Conservation (phyloP, 2,888 invertebrate species). For the Cartodere bifasciata region DNA sequence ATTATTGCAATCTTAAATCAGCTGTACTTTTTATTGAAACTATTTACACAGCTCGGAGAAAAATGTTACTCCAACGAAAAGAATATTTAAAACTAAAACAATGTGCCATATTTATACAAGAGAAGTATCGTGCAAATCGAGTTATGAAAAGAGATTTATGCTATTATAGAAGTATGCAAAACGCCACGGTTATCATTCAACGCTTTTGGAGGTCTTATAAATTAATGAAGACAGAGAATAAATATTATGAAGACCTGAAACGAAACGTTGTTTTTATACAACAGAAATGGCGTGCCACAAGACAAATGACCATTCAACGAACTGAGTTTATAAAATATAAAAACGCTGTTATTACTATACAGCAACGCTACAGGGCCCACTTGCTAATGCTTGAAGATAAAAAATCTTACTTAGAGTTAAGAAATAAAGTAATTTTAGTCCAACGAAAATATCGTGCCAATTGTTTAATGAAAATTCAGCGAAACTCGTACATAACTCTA, state of each 20-base stretch:
- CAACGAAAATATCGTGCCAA: constrained; percentile 28
- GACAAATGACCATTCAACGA: constrained; percentile 24
- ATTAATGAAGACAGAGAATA: constrained; percentile 14
- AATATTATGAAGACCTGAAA: constrained; percentile 9
- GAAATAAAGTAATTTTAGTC: constrained; percentile 15
- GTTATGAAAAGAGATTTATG: too few species aligned
- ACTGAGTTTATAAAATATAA: constrained; percentile 13
- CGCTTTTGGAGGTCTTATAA: constrained; percentile 27
- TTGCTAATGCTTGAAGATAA: constrained; percentile 5
- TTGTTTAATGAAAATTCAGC: constrained; percentile 13
- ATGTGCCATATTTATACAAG: constrained; percentile 37
- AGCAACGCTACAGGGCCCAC: constrained; percentile 26
- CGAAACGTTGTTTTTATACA: constrained; percentile 35
- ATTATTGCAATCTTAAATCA: constrained; percentile 32
- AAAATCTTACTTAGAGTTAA: constrained; percentile 7
- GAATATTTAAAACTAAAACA: constrained; percentile 15
- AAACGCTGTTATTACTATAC: constrained; percentile 29
- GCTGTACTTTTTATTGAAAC: constrained; percentile 36
- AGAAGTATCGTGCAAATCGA: constrained; percentile 34
- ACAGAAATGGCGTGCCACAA: constrained; percentile 35
- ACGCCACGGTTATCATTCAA: too few species aligned
- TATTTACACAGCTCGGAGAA: constrained; percentile 25
- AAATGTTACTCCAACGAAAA: constrained; percentile 22
- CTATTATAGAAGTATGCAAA: too few species aligned
- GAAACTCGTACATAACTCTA: constrained; percentile 23